Percentiles rank a stretch among this genome's conserved stretches.
Conservation (phyloP, 2,888 invertebrate genomes). For the Drosophila vallismaia region DNA sequence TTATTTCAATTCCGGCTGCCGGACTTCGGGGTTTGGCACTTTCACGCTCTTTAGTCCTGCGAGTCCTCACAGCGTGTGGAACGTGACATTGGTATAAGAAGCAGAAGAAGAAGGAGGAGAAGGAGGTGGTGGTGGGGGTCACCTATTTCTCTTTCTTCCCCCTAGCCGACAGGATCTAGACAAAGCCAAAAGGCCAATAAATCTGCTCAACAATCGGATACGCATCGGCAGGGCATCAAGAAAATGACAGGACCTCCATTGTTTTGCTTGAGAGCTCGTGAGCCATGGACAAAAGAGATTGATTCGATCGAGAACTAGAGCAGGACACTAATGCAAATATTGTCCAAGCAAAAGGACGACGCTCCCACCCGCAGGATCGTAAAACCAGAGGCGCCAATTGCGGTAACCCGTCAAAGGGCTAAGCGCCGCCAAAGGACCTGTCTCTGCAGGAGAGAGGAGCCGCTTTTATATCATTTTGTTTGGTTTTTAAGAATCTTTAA, state of each 20-base stretch:
- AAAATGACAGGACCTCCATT: slow-evolving; percentile 59
- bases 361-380: slow-evolving; percentile 22
- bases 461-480: neutral
- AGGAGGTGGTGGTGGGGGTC: slow-evolving; percentile 5
- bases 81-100: slow-evolving; percentile 23
- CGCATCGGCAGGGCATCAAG: slow-evolving; percentile 63
- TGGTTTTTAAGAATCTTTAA: neutral
- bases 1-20: slow-evolving; percentile 46
- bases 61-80: slow-evolving; percentile 38
- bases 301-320: slow-evolving; percentile 12
- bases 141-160: neutral
- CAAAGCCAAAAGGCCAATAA: slow-evolving; percentile 67
- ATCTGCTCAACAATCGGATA: slow-evolving; percentile 67
- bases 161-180: slow-evolving; percentile 48
- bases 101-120: neutral
- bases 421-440: slow-evolving; percentile 30
- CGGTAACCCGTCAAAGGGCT: slow-evolving; percentile 26
- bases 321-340: slow-evolving; percentile 6
- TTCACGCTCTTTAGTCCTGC: slow-evolving; percentile 68
- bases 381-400: slow-evolving; percentile 45
- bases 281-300: slow-evolving; percentile 25
- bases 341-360: neutral
- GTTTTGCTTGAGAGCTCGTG: slow-evolving; percentile 55
- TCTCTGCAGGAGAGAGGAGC: slow-evolving; percentile 21
- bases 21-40: slow-evolving; percentile 54